Evolutionary conservation across 2,888 invertebrate species (phyloP), one percentile per base, ranked within the genome.

Genomic region (Pammene aurita): DNA sequence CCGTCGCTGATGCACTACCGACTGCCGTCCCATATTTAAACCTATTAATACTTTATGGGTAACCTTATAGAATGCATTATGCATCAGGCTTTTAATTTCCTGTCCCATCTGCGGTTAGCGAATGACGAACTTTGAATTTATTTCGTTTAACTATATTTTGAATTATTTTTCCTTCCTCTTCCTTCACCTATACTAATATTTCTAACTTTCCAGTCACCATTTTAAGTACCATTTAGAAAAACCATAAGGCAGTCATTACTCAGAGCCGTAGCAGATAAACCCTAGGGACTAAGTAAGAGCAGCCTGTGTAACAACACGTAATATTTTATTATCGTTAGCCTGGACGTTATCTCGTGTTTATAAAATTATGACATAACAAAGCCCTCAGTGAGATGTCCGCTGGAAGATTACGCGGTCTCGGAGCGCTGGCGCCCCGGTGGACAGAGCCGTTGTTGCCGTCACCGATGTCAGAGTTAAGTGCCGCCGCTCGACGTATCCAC

Each of bases 381-480:
- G 66, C 56, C 54, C 64, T 13, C 58, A 62, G 61, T 66, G 66
- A 70, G 66, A 65, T 66, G 70, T 66, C 42, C 68, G 54, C 58
- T 58, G 64, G 54, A 63, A 64, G 63, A 67, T 71, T 70, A 71
- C 54, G 62, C 60, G 74, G 75, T 71, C 71, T 72, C 73, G 50
- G 54, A 34, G 60, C 14, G 50, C 64, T 69, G 50, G 65, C 60
- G 76, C 76, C 76, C 75, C 73, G 73, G 74, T 65, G 71, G 73
- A 70, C 76, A 69, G 72, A 76, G 78, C 71, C 74, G 79, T 75
- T 79, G 84, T 79, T 80, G 76, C 77, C 80, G 79, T 79, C 83
- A 80, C 79, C 79, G 86, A 85, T 86, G 89, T 87, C 85, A 84
- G 83, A 86, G 87, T 81, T 87, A 88, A 91, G 90, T 91, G 88